Conservation (phyloP, 2,797 vertebrate species). For the Psittacula echo region DNA sequence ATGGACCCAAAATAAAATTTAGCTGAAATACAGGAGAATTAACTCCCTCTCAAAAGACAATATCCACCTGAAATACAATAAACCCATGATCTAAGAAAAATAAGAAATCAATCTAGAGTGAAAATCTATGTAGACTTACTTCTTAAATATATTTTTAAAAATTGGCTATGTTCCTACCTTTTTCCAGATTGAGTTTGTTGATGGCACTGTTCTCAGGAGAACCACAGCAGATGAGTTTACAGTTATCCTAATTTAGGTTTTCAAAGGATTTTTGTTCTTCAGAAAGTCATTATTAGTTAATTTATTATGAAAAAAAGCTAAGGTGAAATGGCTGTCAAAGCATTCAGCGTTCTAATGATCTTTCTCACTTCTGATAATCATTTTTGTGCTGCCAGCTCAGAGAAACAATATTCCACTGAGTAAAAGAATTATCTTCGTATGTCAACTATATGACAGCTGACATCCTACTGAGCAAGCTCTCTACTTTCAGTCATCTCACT, state of each 20-base stretch:
- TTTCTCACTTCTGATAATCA: conserved; percentile 36
- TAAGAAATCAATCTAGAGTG: background rate
- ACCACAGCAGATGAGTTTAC: background rate
- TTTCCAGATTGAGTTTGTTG: background rate
- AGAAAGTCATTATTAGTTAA: background rate
- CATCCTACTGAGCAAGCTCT: background rate
- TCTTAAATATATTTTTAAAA: background rate
- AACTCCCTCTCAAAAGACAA: background rate
- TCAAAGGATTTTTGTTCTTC: background rate
- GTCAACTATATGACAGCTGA: conserved; percentile 38
- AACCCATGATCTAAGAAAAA: background rate
- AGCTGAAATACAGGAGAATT: background rate
- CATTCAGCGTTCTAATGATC: conserved; percentile 8
- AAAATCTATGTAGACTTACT: background rate
- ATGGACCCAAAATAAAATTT: background rate
- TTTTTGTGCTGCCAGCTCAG: conserved; percentile 51
- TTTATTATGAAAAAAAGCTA: background rate
- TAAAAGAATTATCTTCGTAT: conserved; percentile 6
- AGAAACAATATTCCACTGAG: conserved; percentile 29
- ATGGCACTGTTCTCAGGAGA: background rate
- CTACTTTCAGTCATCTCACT: background rate
- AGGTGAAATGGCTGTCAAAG: conserved; percentile 33
- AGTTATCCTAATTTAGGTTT: background rate
- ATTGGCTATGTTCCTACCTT: background rate
- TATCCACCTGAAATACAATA: background rate